A percentile compares a stretch with the other conserved stretches of the same genome.
Evolutionary conservation across 2,888 invertebrate species (phyloP).

Genomic region (Chrysina gloriosa): DNA sequence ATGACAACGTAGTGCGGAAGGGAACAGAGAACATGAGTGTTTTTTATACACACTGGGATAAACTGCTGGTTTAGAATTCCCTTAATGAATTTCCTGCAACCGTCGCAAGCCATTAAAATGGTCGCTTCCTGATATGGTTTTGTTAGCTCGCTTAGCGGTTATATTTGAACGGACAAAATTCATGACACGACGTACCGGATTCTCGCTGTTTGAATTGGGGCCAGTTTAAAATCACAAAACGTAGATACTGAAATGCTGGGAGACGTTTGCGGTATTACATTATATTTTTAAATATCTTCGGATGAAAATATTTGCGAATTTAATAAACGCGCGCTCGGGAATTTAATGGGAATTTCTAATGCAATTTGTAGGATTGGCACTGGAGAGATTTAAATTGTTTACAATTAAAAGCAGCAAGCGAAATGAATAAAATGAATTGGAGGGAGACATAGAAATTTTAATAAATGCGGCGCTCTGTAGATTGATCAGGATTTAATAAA

Average conservation of each 20-base stretch:
- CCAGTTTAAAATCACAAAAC: conserved; percentile 4
- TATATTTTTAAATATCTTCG: conserved; percentile 5
- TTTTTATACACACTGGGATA: conserved; percentile 3
- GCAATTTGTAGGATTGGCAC: not conserved
- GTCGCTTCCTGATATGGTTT: conserved; percentile 30
- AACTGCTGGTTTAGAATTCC: not conserved
- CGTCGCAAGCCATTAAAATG: conserved; percentile 14
- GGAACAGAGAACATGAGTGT: not conserved
- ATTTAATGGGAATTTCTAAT: conserved; percentile 8
- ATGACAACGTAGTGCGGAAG: no score
- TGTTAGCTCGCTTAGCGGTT: conserved; percentile 14
- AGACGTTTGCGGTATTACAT: not conserved
- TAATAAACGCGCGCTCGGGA: not conserved
- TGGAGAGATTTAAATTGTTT: not conserved
- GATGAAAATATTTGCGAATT: conserved; percentile 16
- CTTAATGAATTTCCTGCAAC: conserved; percentile 25
- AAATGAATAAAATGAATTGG: not conserved
- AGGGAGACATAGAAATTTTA: not conserved
- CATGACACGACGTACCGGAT: conserved; percentile 28
- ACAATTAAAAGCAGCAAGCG: not conserved
- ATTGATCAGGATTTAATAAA: no score
- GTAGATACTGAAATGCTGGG: not conserved
- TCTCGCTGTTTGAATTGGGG: conserved; percentile 28
- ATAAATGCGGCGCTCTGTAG: no score
- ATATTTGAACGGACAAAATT: conserved; percentile 20